Base-by-base conservation (phyloP, 2,888 invertebrate species). In the Pegoplata infirma region DNA sequence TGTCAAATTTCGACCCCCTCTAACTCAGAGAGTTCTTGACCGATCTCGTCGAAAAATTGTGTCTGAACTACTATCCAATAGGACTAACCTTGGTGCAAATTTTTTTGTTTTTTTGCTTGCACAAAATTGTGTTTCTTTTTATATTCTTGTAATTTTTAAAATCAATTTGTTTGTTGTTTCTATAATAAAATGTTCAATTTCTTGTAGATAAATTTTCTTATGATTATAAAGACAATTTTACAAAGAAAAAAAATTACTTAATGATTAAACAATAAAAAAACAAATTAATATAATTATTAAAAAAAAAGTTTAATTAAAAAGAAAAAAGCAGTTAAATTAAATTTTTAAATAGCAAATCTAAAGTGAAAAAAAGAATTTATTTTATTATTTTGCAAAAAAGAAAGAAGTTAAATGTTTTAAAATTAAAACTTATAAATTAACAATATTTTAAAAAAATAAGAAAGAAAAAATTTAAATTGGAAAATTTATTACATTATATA, bases 201-300 rank as follows among this genome's bases (percentile, higher is more conserved):
- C 32, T 59, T 67, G 66, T 67, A 59, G 44, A 61, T 32, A 55
- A 68, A 55, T 68, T 67, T 68, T 61, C 74, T 75, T 75, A 75
- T 32, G 47, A 47, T 40, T 61, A 61, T 59, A 67, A 58, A 67
- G 59, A 74, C 74, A 67, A 74, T 74, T 67, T 53, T 61, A 67
- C 32, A 61, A 55, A 76, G 58, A 53, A 66, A 76, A 76, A n/a
- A 46, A 67, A 69, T 49, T 66, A 53, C 63, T 78, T 78, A 59
- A 68, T 73, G 46, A 74, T 67, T 74, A 74, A 74, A 74, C 66
- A 67, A 67, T 67, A 59, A 67, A 17, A 59, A 51, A 46, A 61
- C n/a, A 19, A 36, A 47, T 36, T 7, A 61, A 59, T 67, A 55
- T 46, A 51, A 66, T 64, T 23, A 67, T 44, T 74, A 32, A 64